Conservation (phyloP, 1,140 invertebrate genomes). For the Triops longicaudatus region DNA sequence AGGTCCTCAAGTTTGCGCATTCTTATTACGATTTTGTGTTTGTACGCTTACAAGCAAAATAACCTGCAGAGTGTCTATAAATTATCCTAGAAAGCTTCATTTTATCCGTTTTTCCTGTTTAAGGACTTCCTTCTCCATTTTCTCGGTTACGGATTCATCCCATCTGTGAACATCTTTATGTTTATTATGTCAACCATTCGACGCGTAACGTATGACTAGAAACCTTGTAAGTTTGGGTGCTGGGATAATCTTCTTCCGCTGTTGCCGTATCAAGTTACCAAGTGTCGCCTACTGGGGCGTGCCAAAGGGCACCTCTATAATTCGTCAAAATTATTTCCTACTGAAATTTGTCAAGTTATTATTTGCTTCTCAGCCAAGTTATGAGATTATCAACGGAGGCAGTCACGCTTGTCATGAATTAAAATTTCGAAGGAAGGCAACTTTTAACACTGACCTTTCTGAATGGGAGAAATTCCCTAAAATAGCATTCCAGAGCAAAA, state of each 20-base stretch:
- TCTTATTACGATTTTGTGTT: not conserved
- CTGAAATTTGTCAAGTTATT: too few species aligned
- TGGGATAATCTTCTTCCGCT: not conserved
- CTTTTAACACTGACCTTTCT: not conserved
- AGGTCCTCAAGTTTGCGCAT: not conserved
- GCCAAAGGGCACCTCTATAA: too few species aligned
- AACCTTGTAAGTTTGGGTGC: not conserved
- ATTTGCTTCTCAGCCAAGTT: too few species aligned
- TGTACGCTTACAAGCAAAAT: not conserved
- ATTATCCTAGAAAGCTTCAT: not conserved
- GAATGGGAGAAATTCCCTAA: not conserved
- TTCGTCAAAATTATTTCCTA: too few species aligned
- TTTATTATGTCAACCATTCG: not conserved
- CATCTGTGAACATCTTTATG: not conserved
- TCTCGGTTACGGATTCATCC: not conserved
- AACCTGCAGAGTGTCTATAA: not conserved
- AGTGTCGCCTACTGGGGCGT: not conserved
- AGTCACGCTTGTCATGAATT: not conserved
- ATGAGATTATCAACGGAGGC: too few species aligned
- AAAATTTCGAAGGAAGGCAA: not conserved
- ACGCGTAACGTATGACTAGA: not conserved
- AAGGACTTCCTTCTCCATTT: not conserved
- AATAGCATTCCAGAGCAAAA: not conserved
- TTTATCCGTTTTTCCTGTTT: not conserved
- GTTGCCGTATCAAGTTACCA: not conserved